Base-by-base conservation (phyloP, 2,888 invertebrate genomes). In the Oxycera nigricornis region DNA sequence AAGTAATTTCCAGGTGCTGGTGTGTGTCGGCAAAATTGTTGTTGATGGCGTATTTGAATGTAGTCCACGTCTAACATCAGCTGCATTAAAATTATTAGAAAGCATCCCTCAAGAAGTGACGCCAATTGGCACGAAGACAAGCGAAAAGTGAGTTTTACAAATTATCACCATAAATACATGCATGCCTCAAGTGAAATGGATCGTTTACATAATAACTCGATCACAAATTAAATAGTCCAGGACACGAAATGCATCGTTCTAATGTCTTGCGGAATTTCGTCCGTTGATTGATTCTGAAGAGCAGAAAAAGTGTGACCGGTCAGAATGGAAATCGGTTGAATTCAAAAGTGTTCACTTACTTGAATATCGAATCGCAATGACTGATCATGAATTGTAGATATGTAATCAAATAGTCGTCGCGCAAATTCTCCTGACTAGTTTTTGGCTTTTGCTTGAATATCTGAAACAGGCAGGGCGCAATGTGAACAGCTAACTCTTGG, bases 361-460 rank as follows among this genome's bases (percentile, higher is more conserved):
- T 83, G 78, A 84, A 84, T 77, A 84, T 82, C 70, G 81, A 81
- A 73, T 78, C 77, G 67, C 83, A 81, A 77, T 84, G 83, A 77
- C 83, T 83, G 74, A 84, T 84, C 81, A 84, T 82, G 3, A 82
- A 80, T 76, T 80, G 80, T 24, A 84, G 80, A 72, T 83, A 84
- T 17, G 31, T 70, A 20, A 52, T 70, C 22, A 70, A 14, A 17
- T 52, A 52, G 14, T 70, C 70, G 55, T 70, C 70, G 2, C 70
- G 55, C n/a, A 52, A 52, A 55, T 70, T 52, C 14, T 70, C 70
- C 55, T 70, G 70, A 55, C 52, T 55, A 14, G 52, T 70, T 55
- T 70, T 70, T 22, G 55, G 35, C 35, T 70, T 70, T 20, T 70
- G 28, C 22, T 55, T 11, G 52, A 70, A 52, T 17, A 55, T 28